A percentile compares a stretch with the other conserved stretches of the same genome.
These are phyloP conservation scores for Rhynchomys soricoides DNA, from an alignment of 2,113 vertebrate genomes.

Conservation along the genomic window DNA sequence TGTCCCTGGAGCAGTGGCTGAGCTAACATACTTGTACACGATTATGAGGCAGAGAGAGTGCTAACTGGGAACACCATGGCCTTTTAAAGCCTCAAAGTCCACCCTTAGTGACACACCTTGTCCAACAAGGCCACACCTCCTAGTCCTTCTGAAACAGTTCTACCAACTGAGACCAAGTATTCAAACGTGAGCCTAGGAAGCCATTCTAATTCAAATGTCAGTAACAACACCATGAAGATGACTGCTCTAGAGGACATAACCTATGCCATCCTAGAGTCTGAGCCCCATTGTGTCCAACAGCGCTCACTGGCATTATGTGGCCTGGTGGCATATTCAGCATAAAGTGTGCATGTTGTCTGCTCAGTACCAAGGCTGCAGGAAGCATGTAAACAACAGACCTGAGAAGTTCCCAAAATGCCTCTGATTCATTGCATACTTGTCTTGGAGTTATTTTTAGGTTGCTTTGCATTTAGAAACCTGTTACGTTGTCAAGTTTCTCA, in stretches of 20 bases:
- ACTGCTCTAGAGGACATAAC: neutral
- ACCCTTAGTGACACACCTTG: neutral
- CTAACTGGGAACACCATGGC: neutral
- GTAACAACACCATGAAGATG: too few relatives aligned
- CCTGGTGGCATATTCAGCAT: neutral
- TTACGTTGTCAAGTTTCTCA: neutral
- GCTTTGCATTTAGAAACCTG: neutral
- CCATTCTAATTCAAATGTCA: neutral
- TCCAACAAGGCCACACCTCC: neutral
- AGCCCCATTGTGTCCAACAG: neutral
- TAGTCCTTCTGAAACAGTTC: neutral
- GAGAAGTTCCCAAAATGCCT: too few relatives aligned
- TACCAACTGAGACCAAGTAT: neutral
- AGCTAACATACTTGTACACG: neutral
- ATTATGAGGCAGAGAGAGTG: neutral
- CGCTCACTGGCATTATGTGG: neutral
- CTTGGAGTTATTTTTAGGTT: neutral
- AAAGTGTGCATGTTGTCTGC: neutral
- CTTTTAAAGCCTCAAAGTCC: neutral
- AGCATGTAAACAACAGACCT: neutral
- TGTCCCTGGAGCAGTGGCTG: neutral
- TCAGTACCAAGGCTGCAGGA: neutral
- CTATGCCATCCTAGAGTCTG: neutral
- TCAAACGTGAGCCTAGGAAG: neutral
- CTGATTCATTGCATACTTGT: too few relatives aligned